Conservation (phyloP, 1,140 invertebrate species). For the Conus betulinus region DNA sequence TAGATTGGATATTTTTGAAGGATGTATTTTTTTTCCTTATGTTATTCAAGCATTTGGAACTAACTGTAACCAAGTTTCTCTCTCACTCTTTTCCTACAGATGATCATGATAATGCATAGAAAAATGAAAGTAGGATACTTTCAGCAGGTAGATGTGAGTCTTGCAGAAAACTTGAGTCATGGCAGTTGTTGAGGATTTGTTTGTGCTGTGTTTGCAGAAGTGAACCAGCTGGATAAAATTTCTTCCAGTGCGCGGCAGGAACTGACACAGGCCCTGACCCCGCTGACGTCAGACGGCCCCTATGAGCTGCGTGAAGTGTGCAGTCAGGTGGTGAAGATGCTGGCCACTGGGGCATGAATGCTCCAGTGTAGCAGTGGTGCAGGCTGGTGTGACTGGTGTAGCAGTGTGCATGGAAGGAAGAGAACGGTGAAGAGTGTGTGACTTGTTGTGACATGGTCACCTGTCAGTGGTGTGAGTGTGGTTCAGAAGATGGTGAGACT, state of each 20-base stretch:
- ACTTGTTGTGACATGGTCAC: too few relatives aligned
- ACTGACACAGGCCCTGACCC: slow-evolving; percentile 17
- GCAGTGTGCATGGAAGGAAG: not conserved
- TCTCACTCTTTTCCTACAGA: too few relatives aligned
- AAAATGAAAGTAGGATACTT: too few relatives aligned
- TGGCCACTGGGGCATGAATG: not conserved
- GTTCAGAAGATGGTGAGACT: too few relatives aligned
- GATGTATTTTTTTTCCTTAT: too few relatives aligned
- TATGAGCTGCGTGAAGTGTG: slow-evolving; percentile 27
- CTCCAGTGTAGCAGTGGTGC: not conserved
- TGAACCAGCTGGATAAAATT: slow-evolving; percentile 12
- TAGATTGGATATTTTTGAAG: too few relatives aligned
- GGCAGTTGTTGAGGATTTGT: not conserved
- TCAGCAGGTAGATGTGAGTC: not conserved
- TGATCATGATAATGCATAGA: too few relatives aligned
- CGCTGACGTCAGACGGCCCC: slow-evolving; percentile 10
- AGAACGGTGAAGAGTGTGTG: too few relatives aligned
- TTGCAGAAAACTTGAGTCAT: not conserved
- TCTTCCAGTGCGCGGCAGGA: not conserved
- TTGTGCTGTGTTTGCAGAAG: slow-evolving; percentile 6
- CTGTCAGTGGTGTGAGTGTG: too few relatives aligned
- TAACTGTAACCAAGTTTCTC: too few relatives aligned
- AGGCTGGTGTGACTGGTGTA: not conserved
- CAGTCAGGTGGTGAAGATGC: slow-evolving; percentile 19
- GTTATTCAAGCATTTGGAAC: too few relatives aligned